Evolutionary conservation across 2,113 vertebrate species (phyloP), one percentile per base, ranked within the genome.

Genomic region (Dinomys branickii): DNA sequence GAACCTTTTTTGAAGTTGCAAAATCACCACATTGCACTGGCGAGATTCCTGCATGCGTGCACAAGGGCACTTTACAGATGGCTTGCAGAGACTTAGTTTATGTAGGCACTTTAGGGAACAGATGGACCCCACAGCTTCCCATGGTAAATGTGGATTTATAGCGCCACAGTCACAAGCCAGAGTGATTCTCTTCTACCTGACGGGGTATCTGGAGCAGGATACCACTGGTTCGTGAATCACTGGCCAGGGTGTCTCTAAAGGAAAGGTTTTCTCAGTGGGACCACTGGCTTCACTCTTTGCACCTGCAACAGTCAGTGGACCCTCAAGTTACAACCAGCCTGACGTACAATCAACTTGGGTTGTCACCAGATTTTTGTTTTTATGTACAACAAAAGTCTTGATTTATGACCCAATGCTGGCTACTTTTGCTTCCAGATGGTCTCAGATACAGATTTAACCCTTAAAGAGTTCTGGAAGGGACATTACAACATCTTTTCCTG

Each of bases 61-160:
- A 85, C 82, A 69, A 98, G 98, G 98, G 95, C 97, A 96, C 90
- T 98, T 98, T 98, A 97, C 98, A 98, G 98, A 98, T 98, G 97
- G 98, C 98, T 98, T 98, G 90, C 98, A 97, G 97, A 98, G 98
- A 95, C 97, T 97, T 97, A 10, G 92, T 98, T 98, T 98, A 98
- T 97, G 98, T 95, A 98, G 97, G 98, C 96, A 97, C 98, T 98
- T 98, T 73, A 94, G 97, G 95, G 97, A 98, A 97, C 98, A 98
- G 98, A 98, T 98, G 98, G 98, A 97, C 97, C 98, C 80, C 94
- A 47, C 96, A 95, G 96, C 87, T 20, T 97, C 97, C 98, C 95
- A 91, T 96, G 98, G 97, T 97, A 98, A 98, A 97, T 97, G 97
- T 96, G 96, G 98, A 98, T 98, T 98, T 98, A 98, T 98, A 97